Base-by-base conservation (phyloP, 2,113 vertebrate species). In the Archocentrus centrarchus region DNA sequence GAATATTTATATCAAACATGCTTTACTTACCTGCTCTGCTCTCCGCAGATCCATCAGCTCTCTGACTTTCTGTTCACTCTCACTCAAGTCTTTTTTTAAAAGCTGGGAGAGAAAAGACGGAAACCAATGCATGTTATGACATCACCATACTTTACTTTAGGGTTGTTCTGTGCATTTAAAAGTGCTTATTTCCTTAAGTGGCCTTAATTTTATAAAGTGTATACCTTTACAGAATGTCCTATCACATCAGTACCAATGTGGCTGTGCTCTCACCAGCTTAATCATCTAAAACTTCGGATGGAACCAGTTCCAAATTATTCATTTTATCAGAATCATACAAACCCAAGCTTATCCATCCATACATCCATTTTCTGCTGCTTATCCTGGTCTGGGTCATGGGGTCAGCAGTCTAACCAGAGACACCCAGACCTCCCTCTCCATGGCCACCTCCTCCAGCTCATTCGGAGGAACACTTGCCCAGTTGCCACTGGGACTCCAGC, bases 1-100 rank as follows among this genome's bases (percentile, higher is more conserved):
- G 27, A 6, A 50, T 5, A 75, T 60, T 3, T 9, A 8, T 1
- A 37, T 5, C 5, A 27, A 53, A 35, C 47, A 2, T 8, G 10
- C 7, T 44, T 15, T 27, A 11, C 61, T 80, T 59, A 97, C 97
- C 95, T 96, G 97, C 93, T 98, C 96, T 88, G 93, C 90, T 77
- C 94, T 94, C 86, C 95, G 93, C n/a, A 93, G 68, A 81, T 77
- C 89, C 80, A 94, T 94, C 91, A 97, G 95, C 50, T 97, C 96
- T 77, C 96, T 89, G 22, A 97, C 85, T 55, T 88, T 90, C 30
- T 81, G 88, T 59, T 97, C 97, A 22, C 75, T 95, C 87, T 96
- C 95, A 83, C 84, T 79, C 75, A 97, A 59, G 81, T 94, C 90
- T 90, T 91, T 94, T 91, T 95, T 96, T 91, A 99, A 94, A 88